Base-by-base conservation (phyloP, 2,113 vertebrate genomes). In the Cephalopterus ornatus region DNA sequence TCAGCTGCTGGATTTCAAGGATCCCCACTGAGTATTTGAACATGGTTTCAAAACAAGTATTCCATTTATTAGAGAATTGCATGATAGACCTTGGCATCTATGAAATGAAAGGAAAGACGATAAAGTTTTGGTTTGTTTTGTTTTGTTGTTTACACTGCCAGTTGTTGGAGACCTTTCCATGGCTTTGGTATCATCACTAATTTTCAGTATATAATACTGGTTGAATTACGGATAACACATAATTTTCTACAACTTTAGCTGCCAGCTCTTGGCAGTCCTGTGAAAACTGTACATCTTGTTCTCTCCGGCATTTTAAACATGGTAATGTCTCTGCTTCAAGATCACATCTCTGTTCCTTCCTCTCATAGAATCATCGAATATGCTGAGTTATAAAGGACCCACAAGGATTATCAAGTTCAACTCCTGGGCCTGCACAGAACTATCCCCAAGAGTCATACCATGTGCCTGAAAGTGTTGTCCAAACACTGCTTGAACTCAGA, bases 211-310 rank as follows among this genome's bases (percentile, higher is more conserved):
- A 85, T 74, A 93, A 94, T 55, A 70, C 46, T 90, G 75, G 96
- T 28, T 95, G 88, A 68, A 61, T 88, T 74, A 90, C 1, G 5
- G 87, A 79, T 81, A 95, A 89, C 55, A 89, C 16, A 49, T 72
- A 12, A 95, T 95, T 79, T 95, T 91, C 85, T 56, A 92, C 73
- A 93, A 67, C 85, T 95, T 95, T 73, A 94, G 53, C 66, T 95
- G 79, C 16, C 35, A 92, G 63, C 65, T 97, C 78, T 90, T 52
- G 30, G 23, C 77, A 89, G 67, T 49, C 50, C 85, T 85, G 58
- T 56, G 55, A 95, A 97, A 97, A 96, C 41, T 81, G 47, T 39
- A 22, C 39, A 33, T 44, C 53, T 89, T 85, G 50, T 23, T 62
- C 21, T 35, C 18, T 44, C 16, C 33, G 74, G 14, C 13, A 37